A percentile compares a stretch with the other conserved stretches of the same genome.
Evolutionary conservation across 37 sponge, comb jelly and placozoan species (phyloP).

Genomic region (Ephydatia muelleri): DNA sequence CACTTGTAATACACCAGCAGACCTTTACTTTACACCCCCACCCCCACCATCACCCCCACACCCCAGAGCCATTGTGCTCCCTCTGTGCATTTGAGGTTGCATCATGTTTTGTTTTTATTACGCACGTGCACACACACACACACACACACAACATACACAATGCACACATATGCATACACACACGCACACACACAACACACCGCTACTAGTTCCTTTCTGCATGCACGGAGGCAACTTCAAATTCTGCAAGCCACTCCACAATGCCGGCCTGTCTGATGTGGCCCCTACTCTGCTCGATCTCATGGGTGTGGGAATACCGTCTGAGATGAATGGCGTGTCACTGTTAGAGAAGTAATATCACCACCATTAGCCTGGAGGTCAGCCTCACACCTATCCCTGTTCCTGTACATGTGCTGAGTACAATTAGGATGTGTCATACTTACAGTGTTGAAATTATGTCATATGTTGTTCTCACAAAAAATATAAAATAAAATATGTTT

Average conservation of each 20-base stretch:
- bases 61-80: background rate
- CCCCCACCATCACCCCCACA: too few species aligned
- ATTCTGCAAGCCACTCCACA: constrained; percentile 27
- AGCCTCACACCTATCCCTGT: too few species aligned
- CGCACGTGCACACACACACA: background rate
- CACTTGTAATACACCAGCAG: too few species aligned
- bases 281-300: constrained; percentile 89
- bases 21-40: too few species aligned
- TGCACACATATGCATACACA: background rate
- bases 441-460: too few species aligned
- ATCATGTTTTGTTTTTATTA: too few species aligned
- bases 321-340: constrained; percentile 89
- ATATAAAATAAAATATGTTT: too few species aligned
- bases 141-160: background rate
- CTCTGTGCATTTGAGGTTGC: too few species aligned
- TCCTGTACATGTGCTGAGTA: too few species aligned
- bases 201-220: constrained; percentile 78
- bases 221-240: constrained; percentile 65
- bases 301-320: constrained; percentile 84
- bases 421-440: too few species aligned
- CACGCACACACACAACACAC: background rate
- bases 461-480: too few species aligned
- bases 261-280: constrained; percentile 87
- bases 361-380: background rate
- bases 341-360: constrained; percentile 36